These are phyloP conservation scores for Lordiphosa clarofinis DNA, from an alignment of 1,140 invertebrate genomes.

Conservation along the genomic window DNA sequence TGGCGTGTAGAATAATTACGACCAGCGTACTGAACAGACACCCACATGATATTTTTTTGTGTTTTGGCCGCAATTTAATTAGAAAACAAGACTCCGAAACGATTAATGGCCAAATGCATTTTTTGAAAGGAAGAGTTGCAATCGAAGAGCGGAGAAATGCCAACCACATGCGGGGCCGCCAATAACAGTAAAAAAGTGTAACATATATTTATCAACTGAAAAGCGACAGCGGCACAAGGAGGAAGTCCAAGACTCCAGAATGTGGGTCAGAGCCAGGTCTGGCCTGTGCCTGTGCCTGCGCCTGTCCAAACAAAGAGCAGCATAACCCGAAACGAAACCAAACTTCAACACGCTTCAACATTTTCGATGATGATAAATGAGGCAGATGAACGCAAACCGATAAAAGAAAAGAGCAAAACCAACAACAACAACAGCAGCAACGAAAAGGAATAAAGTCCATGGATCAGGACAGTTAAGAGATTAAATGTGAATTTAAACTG, in stretches of 20 bases:
- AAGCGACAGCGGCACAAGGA: conserved; percentile 42
- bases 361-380: conserved; percentile 59
- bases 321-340: conserved; percentile 42
- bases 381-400: conserved; percentile 53
- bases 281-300: conserved; percentile 3
- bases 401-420: conserved; percentile 32
- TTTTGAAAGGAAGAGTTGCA: conserved; percentile 55
- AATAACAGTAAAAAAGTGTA: conserved; percentile 60
- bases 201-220: conserved; percentile 56
- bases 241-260: conserved; percentile 31
- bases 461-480: conserved; percentile 37
- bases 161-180: conserved; percentile 49
- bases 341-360: conserved; percentile 57
- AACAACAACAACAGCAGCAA: conserved; percentile 11
- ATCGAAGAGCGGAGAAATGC: conserved; percentile 38
- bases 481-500: conserved; percentile 55
- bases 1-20: conserved; percentile 46
- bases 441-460: conserved; percentile 30
- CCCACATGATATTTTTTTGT: conserved; percentile 29
- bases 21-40: conserved; percentile 25
- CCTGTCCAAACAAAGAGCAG: conserved; percentile 53
- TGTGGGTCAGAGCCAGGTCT: conserved; percentile 44
- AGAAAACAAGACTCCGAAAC: conserved; percentile 39
- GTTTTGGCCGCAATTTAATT: conserved; percentile 42
- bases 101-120: conserved; percentile 46